A percentile compares a stretch with the other conserved stretches of the same genome.
These are phyloP conservation scores for Lemur catta DNA, from an alignment of 2,797 vertebrate species.

Conservation along the genomic window DNA sequence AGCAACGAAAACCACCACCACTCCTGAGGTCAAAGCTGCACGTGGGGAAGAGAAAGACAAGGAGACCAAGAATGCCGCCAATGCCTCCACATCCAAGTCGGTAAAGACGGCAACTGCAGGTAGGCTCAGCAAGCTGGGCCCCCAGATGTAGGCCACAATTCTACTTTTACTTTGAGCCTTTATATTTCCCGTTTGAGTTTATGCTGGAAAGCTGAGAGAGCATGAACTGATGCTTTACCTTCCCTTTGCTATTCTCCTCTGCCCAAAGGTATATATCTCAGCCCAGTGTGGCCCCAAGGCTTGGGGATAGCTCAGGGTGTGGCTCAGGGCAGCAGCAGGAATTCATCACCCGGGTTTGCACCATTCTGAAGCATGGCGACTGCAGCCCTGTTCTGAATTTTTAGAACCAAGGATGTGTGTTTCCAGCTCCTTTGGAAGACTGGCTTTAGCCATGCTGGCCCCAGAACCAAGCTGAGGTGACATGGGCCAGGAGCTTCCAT, in stretches of 20 bases:
- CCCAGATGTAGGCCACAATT: rapidly evolving
- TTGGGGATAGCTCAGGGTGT: not conserved
- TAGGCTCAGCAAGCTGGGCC: conserved; percentile 65
- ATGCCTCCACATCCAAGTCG: conserved; percentile 92
- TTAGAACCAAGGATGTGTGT: not conserved
- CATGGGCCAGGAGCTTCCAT: not conserved
- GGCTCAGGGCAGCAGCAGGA: not conserved
- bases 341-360: not conserved
- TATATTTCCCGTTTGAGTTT: not conserved
- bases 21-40: conserved; percentile 84
- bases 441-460: not conserved
- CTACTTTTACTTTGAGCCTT: not conserved
- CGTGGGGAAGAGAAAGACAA: conserved; percentile 93
- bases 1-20: conserved; percentile 81
- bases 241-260: not conserved
- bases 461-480: not conserved
- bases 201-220: not conserved
- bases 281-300: not conserved
- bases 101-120: conserved; percentile 91
- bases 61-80: conserved; percentile 96
- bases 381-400: not conserved
- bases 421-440: not conserved
- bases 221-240: not conserved
- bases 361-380: not conserved
- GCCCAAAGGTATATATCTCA: not conserved